Percentiles rank a stretch among this genome's conserved stretches.
phyloP scores from a whole-genome alignment of 92 coral and sea anemone genomes.

The Palythoa heliodiscus region DNA sequence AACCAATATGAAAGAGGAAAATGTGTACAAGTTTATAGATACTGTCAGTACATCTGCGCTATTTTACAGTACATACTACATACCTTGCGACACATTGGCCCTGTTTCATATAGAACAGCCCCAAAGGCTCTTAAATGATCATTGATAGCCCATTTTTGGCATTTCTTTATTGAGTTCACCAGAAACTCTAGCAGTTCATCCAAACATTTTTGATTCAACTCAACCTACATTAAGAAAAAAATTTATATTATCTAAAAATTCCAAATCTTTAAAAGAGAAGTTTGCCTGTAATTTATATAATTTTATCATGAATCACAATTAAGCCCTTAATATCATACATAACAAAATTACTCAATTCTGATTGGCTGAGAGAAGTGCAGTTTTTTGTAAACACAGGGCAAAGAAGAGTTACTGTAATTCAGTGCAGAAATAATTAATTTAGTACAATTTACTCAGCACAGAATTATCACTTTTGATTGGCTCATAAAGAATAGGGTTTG shows the following conservation, averaged over 20 bases:
- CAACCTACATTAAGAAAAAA: slow-evolving; percentile 45
- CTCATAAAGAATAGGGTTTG: no score
- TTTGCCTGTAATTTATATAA: no score
- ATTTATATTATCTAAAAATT: background rate
- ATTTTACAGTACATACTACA: background rate
- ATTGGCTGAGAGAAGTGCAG: no score
- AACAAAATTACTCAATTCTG: no score
- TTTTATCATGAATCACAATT: no score
- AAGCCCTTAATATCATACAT: no score
- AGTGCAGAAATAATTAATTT: no score
- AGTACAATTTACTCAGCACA: no score
- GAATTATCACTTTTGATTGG: no score
- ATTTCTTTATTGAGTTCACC: slow-evolving; percentile 63
- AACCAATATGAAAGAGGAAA: background rate
- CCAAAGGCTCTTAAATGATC: slow-evolving; percentile 76
- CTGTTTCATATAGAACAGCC: slow-evolving; percentile 81
- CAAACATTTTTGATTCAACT: slow-evolving; percentile 67
- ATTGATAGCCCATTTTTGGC: slow-evolving; percentile 81
- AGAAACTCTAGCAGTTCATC: slow-evolving; percentile 74
- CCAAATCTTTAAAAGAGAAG: no score
- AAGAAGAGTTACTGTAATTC: no score
- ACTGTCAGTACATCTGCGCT: background rate
- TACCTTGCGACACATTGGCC: slow-evolving; percentile 76
- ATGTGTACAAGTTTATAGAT: background rate
- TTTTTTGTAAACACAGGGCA: no score